Conservation (phyloP, 2,888 invertebrate genomes). For the Scelioninae gen. 1 region DNA sequence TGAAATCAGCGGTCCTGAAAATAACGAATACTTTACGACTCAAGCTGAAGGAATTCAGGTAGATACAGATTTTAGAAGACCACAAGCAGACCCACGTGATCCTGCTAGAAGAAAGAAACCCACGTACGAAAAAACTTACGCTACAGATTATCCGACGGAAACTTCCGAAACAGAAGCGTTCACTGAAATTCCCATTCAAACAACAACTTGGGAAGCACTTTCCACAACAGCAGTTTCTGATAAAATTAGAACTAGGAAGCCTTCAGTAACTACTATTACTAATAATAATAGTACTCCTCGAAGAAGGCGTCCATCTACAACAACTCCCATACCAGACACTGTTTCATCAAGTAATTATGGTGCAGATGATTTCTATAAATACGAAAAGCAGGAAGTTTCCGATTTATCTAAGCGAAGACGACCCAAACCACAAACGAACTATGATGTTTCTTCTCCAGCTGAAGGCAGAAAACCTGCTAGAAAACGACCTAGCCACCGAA, state of each 20-base stretch:
- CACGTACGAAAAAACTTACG: constrained; percentile 71
- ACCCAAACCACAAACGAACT: constrained; percentile 72
- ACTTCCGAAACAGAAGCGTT: constrained; percentile 69
- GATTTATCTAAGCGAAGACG: constrained; percentile 73
- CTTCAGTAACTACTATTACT: too few relatives aligned
- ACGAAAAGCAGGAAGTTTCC: constrained; percentile 73
- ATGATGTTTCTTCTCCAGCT: constrained; percentile 69
- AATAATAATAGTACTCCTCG: constrained; percentile 46
- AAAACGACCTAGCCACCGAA: constrained; percentile 75
- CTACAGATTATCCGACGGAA: constrained; percentile 72
- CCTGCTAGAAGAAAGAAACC: constrained; percentile 77
- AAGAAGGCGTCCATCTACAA: constrained; percentile 76
- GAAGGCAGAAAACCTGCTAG: constrained; percentile 72
- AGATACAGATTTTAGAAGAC: constrained; percentile 71
- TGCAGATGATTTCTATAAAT: constrained; percentile 70
- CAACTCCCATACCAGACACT: constrained; percentile 67
- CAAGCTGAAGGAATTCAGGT: constrained; percentile 36
- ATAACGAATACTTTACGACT: constrained; percentile 52
- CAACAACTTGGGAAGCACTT: constrained; percentile 74
- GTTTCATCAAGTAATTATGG: constrained; percentile 29
- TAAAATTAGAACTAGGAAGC: constrained; percentile 75
- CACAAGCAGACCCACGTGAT: constrained; percentile 74
- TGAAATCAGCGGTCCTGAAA: constrained; percentile 29
- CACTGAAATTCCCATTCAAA: constrained; percentile 76
- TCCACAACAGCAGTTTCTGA: constrained; percentile 68